Percentiles rank a stretch among this genome's conserved stretches.
phyloP scores from a whole-genome alignment of 1,140 invertebrate genomes.

The Drosophila parvula region DNA sequence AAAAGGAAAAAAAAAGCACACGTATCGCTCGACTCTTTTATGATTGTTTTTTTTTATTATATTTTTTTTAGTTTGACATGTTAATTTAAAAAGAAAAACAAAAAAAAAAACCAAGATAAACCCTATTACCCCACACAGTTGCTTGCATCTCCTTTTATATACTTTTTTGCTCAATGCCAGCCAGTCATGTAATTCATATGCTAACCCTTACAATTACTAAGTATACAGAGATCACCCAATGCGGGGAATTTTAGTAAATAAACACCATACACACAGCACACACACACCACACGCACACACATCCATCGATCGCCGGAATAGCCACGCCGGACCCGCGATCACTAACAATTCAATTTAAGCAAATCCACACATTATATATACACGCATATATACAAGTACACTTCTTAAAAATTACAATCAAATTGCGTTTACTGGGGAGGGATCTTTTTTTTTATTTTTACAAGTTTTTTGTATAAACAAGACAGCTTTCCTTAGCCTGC shows the following conservation, averaged over 20 bases:
- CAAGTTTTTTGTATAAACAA: not conserved
- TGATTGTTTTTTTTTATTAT: slow-evolving; percentile 47
- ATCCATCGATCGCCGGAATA: slow-evolving; percentile 13
- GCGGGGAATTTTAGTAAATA: slow-evolving; percentile 30
- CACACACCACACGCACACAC: slow-evolving; percentile 19
- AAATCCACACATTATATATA: slow-evolving; percentile 45
- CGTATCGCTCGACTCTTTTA: slow-evolving; percentile 32
- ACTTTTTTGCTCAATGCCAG: slow-evolving; percentile 8
- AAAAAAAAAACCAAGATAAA: slow-evolving; percentile 1
- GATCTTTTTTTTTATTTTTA: not conserved
- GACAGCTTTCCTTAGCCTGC: too few relatives aligned
- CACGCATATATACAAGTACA: slow-evolving; percentile 45
- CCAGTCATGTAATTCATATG: slow-evolving; percentile 16
- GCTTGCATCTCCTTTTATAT: slow-evolving; percentile 17
- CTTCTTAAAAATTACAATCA: slow-evolving; percentile 18
- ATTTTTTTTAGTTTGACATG: slow-evolving; percentile 49
- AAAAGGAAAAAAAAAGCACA: not conserved
- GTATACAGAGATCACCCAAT: slow-evolving; percentile 3
- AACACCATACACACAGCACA: slow-evolving; percentile 1
- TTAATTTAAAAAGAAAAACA: slow-evolving; percentile 26
- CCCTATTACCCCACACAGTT: not conserved
- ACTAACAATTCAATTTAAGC: slow-evolving; percentile 25
- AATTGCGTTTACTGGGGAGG: not conserved
- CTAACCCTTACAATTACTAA: slow-evolving; percentile 10
- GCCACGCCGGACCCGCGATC: not conserved